These are phyloP conservation scores for Oegoconia quadripuncta DNA, from an alignment of 2,888 invertebrate species.

Conservation along the genomic window DNA sequence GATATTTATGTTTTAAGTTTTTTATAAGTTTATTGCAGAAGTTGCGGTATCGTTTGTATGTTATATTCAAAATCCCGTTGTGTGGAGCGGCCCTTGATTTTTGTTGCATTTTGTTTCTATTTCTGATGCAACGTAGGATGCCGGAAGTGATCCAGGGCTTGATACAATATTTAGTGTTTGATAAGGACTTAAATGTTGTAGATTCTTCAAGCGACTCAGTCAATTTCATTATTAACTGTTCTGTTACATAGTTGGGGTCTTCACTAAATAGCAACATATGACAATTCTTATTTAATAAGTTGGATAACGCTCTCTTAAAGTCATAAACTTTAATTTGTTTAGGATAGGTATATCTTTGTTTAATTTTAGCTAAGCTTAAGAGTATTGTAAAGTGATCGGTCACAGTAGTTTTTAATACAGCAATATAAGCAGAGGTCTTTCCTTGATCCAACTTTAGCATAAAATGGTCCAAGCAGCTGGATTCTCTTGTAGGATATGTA, in stretches of 20 bases:
- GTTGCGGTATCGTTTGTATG: constrained; percentile 6
- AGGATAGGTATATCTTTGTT: background rate
- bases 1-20: constrained; percentile 8
- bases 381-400: constrained; percentile 11
- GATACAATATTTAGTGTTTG: background rate
- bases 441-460: constrained; percentile 9
- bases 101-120: constrained; percentile 6
- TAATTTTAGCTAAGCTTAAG: background rate
- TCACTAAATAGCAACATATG: background rate
- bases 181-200: constrained; percentile 3
- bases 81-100: background rate
- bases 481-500: constrained; percentile 8
- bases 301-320: background rate
- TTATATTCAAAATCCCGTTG: constrained; percentile 3
- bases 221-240: background rate
- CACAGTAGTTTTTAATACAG: constrained; percentile 5
- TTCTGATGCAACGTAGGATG: constrained; percentile 6
- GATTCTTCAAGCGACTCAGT: background rate
- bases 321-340: background rate
- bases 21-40: constrained; percentile 7
- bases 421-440: background rate
- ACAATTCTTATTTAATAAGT: background rate
- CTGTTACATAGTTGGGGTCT: background rate
- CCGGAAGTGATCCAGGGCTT: constrained; percentile 15
- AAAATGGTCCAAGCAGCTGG: constrained; percentile 10